Evolutionary conservation across 2,113 vertebrate species (phyloP), one percentile per base, ranked within the genome.

Genomic region (Pampusana beccarii): DNA sequence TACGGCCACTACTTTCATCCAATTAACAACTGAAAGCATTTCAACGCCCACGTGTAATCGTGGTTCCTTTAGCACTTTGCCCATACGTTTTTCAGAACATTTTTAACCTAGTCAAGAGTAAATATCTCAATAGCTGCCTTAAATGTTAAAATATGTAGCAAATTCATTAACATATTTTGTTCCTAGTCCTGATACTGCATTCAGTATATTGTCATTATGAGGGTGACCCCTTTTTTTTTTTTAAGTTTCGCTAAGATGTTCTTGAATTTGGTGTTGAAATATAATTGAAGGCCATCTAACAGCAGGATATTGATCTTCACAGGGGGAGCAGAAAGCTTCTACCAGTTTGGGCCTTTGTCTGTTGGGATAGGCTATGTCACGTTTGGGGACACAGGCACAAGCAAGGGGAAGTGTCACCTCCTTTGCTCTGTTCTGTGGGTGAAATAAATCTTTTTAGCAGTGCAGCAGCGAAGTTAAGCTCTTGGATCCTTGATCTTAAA

Each of bases 1-100:
- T 77, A 34, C 73, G 50, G 40, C 56, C 25, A 5, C 16, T 69
- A 6, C 31, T 58, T 80, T 50, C 21, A 44, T 61, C 20, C 64
- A 58, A 66, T 26, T 46, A 65, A 57, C 25, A 40, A 34, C 23
- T 13, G 13, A 54, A 86, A 61, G 16, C 51, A 44, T 26, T 69
- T 84, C 23, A 60, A 2, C 66, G 20, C 5, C 20, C 0, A 0
- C 5, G 16, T 0, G 0, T 87, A 92, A 25, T 18, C 67, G 19
- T 25, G 28, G 6, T 64, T 93, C 16, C 34, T 92, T 75, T 57
- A 92, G 73, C 34, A 50, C 16, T 66, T 90, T 75, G 24, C 12
- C 15, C 16, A 29, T 16, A 77, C 86, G 31, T 53, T 90, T 26
- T 74, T 77, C 50, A 57, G 44, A 83, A 34, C 18, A 4, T 57